These are phyloP conservation scores for Sminthurides aquaticus DNA, from an alignment of 2,888 invertebrate genomes.

Conservation along the genomic window DNA sequence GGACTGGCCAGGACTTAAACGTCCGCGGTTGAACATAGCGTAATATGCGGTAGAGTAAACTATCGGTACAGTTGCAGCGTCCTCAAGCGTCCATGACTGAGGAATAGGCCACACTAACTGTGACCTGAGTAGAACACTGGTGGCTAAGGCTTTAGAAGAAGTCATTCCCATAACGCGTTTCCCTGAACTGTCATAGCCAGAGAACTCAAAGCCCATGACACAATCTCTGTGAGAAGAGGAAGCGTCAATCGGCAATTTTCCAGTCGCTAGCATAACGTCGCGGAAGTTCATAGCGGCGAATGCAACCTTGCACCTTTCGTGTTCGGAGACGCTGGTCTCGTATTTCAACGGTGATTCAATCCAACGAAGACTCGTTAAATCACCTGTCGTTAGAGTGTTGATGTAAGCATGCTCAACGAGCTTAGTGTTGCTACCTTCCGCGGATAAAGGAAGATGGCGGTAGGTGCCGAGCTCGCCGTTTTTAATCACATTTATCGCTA, in stretches of 20 bases:
- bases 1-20: constrained; percentile 49
- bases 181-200: constrained; percentile 49
- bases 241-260: constrained; percentile 75
- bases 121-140: constrained; percentile 51
- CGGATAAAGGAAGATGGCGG: constrained; percentile 61
- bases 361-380: constrained; percentile 76
- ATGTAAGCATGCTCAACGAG: constrained; percentile 64
- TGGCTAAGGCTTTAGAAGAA: constrained; percentile 59
- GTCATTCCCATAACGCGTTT: constrained; percentile 55
- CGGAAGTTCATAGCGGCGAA: constrained; percentile 87
- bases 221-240: constrained; percentile 57
- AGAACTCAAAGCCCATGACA: constrained; percentile 56
- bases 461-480: constrained; percentile 79
- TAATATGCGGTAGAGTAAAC: constrained; percentile 59
- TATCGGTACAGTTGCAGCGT: constrained; percentile 60
- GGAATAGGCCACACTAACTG: constrained; percentile 57
- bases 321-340: not conserved
- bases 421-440: constrained; percentile 23
- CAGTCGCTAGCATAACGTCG: constrained; percentile 89
- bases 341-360: constrained; percentile 51
- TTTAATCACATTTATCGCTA: constrained; percentile 44
- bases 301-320: constrained; percentile 53
- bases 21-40: constrained; percentile 55
- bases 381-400: constrained; percentile 70
- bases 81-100: constrained; percentile 55